These are phyloP conservation scores for Acleris holmiana DNA, from an alignment of 2,888 invertebrate species.

Conservation along the genomic window DNA sequence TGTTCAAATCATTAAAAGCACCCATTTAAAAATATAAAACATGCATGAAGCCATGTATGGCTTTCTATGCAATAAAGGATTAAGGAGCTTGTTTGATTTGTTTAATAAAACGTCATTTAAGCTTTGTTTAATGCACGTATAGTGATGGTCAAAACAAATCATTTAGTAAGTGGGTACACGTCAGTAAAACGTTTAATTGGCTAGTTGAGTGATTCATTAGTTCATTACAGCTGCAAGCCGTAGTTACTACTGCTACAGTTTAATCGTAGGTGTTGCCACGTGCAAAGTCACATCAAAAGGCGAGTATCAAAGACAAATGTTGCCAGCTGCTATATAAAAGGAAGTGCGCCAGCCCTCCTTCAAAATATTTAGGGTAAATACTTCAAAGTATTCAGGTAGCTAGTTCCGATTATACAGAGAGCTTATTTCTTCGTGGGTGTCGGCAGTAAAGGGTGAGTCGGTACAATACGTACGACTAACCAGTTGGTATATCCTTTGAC, in stretches of 20 bases:
- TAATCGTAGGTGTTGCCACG: constrained; percentile 69
- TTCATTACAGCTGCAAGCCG: constrained; percentile 2
- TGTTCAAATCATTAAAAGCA: too few species aligned
- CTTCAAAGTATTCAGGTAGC: constrained; percentile 47
- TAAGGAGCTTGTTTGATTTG: neutral
- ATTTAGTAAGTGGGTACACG: neutral
- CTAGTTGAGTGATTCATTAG: constrained; percentile 7
- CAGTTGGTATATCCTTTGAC: neutral
- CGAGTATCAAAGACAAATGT: constrained; percentile 74
- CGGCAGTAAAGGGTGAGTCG: constrained; percentile 24
- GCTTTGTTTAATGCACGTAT: neutral
- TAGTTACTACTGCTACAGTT: constrained; percentile 41
- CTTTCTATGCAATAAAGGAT: too few species aligned
- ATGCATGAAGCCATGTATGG: too few species aligned
- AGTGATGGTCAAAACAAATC: too few species aligned
- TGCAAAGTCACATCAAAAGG: constrained; percentile 76
- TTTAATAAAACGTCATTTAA: neutral
- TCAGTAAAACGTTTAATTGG: constrained; percentile 21
- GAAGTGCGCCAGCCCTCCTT: constrained; percentile 62
- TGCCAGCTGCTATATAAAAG: constrained; percentile 59
- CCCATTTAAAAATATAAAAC: too few species aligned
- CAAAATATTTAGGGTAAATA: constrained; percentile 57
- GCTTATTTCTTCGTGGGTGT: constrained; percentile 44
- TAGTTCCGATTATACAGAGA: constrained; percentile 69
- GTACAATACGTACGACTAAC: constrained; percentile 4